These are phyloP conservation scores for Sycobia sp. DNA, from an alignment of 1,140 invertebrate genomes.

Conservation along the genomic window DNA sequence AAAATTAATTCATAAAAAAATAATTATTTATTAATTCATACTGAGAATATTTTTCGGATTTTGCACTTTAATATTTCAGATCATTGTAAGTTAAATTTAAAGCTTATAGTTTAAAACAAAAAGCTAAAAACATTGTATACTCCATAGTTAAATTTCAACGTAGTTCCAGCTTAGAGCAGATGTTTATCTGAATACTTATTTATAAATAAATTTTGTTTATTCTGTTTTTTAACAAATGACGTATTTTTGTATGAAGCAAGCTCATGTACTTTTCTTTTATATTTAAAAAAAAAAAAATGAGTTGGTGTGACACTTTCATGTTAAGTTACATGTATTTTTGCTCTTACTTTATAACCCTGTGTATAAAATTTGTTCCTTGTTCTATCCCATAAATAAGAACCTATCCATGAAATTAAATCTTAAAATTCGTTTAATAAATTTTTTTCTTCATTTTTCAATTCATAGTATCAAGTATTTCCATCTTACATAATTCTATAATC, in stretches of 20 bases:
- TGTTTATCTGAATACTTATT: neutral
- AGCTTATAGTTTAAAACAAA: no score
- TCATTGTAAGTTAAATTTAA: no score
- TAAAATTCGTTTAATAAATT: no score
- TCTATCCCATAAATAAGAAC: conserved; percentile 3
- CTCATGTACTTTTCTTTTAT: conserved; percentile 7
- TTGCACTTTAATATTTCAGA: no score
- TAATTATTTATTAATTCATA: no score
- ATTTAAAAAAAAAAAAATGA: conserved; percentile 26
- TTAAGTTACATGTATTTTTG: conserved; percentile 2
- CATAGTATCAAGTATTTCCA: conserved; percentile 24
- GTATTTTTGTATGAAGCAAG: conserved; percentile 15
- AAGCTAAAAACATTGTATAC: no score
- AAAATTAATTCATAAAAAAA: no score
- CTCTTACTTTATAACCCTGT: conserved; percentile 5
- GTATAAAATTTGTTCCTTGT: conserved; percentile 20
- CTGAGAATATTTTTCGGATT: no score
- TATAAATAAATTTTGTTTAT: conserved; percentile 19
- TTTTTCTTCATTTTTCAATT: no score
- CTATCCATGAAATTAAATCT: conserved; percentile 12
- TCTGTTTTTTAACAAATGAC: conserved; percentile 5
- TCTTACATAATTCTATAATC: neutral
- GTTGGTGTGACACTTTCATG: conserved; percentile 38
- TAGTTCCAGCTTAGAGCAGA: no score
- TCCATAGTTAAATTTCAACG: no score